Percentiles rank a stretch among this genome's conserved stretches.
Conservation (phyloP, 2,797 vertebrate species). For the Argyrosomus regius region DNA sequence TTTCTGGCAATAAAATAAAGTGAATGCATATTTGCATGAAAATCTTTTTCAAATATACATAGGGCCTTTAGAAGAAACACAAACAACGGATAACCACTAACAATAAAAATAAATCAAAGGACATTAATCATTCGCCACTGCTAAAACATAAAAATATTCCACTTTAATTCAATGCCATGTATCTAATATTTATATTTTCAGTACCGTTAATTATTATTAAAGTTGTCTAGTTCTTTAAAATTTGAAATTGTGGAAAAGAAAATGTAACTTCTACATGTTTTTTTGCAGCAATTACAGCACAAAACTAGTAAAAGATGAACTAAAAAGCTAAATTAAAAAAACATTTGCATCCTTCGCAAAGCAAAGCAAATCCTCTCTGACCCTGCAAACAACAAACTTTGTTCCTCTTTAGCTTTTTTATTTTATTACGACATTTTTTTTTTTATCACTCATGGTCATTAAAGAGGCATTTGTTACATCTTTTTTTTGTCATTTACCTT, state of each 20-base stretch:
- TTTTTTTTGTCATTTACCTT: not conserved
- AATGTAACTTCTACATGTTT: not conserved
- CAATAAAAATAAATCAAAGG: slow-evolving; percentile 20
- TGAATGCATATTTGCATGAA: slow-evolving; percentile 35
- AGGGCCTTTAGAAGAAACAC: not conserved
- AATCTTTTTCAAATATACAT: not conserved
- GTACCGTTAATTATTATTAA: not conserved
- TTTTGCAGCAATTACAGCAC: not conserved
- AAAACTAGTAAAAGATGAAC: not conserved
- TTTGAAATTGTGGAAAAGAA: too few relatives aligned
- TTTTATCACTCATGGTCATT: not conserved
- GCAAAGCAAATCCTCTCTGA: not conserved
- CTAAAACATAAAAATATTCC: not conserved
- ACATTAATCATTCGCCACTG: not conserved
- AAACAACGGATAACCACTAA: not conserved
- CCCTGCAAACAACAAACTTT: not conserved
- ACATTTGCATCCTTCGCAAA: not conserved
- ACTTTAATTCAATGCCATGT: not conserved
- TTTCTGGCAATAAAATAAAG: not conserved
- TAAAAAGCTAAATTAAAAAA: not conserved
- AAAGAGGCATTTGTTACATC: not conserved
- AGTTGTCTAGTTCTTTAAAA: too few relatives aligned
- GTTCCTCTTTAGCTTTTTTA: slow-evolving; percentile 3
- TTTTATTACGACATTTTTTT: slow-evolving; percentile 3
- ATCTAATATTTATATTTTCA: not conserved